Percentiles rank a stretch among this genome's conserved stretches.
Evolutionary conservation across 2,888 invertebrate genomes (phyloP).

Genomic region (Drosophila demipolita): DNA sequence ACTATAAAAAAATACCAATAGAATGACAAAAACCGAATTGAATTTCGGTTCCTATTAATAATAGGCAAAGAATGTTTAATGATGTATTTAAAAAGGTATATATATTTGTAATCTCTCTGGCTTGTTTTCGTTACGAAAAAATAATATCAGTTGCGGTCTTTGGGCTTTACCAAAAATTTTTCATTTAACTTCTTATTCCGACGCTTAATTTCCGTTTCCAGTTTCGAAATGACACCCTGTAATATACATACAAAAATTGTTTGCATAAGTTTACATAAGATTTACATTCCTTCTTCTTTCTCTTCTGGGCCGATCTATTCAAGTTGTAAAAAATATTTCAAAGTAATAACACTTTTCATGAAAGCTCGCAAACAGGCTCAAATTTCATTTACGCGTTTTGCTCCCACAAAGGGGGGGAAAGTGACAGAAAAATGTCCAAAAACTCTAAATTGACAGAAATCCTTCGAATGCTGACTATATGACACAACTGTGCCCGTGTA

Average conservation of each 20-base stretch:
- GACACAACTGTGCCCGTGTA: not conserved
- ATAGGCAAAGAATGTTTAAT: not conserved
- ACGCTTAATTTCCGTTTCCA: not conserved
- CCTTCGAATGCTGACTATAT: constrained; percentile 49
- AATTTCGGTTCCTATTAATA: not conserved
- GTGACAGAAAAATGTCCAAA: constrained; percentile 49
- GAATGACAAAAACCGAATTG: not conserved
- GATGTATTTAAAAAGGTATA: not conserved
- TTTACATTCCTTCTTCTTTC: not conserved
- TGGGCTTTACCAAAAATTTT: not conserved
- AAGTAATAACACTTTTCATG: constrained; percentile 55
- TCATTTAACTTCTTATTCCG: not conserved
- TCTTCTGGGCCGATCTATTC: constrained; percentile 19
- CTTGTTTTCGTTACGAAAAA: not conserved
- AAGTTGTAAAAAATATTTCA: constrained; percentile 4
- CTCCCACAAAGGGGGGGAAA: constrained; percentile 17
- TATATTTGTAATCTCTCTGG: too few species aligned
- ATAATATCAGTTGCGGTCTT: not conserved
- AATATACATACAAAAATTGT: not conserved
- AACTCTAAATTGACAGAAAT: constrained; percentile 75
- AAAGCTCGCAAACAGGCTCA: constrained; percentile 17
- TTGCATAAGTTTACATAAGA: not conserved
- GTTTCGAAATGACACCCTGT: not conserved
- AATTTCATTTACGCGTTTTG: constrained; percentile 45
- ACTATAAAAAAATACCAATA: not conserved